A percentile compares a stretch with the other conserved stretches of the same genome.
Conservation (phyloP, 2,888 invertebrate species). For the Artemia sinica region DNA sequence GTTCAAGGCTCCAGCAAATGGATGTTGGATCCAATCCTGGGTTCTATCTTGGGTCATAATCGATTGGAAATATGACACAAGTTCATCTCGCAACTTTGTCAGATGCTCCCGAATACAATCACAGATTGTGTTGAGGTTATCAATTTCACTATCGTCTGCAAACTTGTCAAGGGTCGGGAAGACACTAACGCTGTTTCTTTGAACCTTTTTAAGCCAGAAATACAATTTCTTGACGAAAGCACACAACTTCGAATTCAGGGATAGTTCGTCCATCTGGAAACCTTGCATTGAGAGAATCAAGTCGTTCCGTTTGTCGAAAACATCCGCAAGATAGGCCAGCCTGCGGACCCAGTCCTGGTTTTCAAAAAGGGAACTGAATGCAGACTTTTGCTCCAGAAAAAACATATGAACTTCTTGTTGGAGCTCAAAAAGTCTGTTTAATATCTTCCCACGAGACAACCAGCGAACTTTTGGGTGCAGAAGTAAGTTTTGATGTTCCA, state of each 20-base stretch:
- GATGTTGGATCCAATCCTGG: too few species aligned
- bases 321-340: too few species aligned
- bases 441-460: background rate
- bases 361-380: constrained; percentile 9
- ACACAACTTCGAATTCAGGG: constrained; percentile 6
- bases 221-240: background rate
- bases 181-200: constrained; percentile 9
- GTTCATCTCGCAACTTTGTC: too few species aligned
- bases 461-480: too few species aligned
- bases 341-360: constrained; percentile 9
- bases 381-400: constrained; percentile 1
- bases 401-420: constrained; percentile 8
- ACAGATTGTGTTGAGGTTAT: too few species aligned
- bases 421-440: constrained; percentile 9
- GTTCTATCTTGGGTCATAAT: constrained; percentile 5
- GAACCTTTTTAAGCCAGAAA: background rate
- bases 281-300: constrained; percentile 2
- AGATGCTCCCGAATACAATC: too few species aligned
- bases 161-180: constrained; percentile 6
- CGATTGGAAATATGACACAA: too few species aligned
- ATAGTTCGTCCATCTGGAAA: constrained; percentile 12
- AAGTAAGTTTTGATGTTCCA: constrained; percentile 4
- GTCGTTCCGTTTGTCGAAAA: background rate
- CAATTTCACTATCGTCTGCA: constrained; percentile 5
- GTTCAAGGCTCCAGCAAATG: too few species aligned